Evolutionary conservation across 92 coral and sea anemone species (phyloP), one percentile per base, ranked within the genome.

Genomic region (Desmophyllum pertusum): DNA sequence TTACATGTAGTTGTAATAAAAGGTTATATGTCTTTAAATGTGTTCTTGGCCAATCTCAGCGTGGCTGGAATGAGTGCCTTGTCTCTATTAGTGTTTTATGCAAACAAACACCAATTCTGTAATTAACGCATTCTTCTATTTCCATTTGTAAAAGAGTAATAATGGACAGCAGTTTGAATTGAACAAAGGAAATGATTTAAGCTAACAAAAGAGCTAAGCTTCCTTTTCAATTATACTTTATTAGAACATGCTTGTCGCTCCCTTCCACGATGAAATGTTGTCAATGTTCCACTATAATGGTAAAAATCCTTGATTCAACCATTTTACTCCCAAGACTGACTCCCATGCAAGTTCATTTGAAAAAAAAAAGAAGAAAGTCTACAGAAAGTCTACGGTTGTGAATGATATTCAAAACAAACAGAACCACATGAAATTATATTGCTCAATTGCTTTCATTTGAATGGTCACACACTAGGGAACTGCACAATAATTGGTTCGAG

Each of bases 191-290:
- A 59, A 77, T 77, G 52, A 61, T 19, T 77, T 59, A 30, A 61
- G 70, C 53, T 75, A 62, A 77, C 81, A 57, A 61, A 77, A 29
- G 70, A 77, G 81, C 27, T 61, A 61, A 77, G 36, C 81, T 33
- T 36, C 70, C 14, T 57, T 59, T 61, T 77, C 53, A 77, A 59
- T 75, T 75, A 50, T 46, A 33, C 81, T 38, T 57, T 21, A 77
- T 39, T 36, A 77, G 81, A 77, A 62, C 70, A 42, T 77, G 81
- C 6, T 77, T 59, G 81, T 40, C 41, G 81, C 68, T 37, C 15
- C 36, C 10, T 36, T 66, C n/a, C n/a, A n/a, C n/a, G n/a, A 66
- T 35, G 71, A 35, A 13, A 36, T 66, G 14, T 6, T 62, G 23
- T 6, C 11, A 57, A 25, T n/a, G 64, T 25, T 57, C 15, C 65